Conservation (phyloP, 2,888 invertebrate genomes). For the Drosophila mettleri region DNA sequence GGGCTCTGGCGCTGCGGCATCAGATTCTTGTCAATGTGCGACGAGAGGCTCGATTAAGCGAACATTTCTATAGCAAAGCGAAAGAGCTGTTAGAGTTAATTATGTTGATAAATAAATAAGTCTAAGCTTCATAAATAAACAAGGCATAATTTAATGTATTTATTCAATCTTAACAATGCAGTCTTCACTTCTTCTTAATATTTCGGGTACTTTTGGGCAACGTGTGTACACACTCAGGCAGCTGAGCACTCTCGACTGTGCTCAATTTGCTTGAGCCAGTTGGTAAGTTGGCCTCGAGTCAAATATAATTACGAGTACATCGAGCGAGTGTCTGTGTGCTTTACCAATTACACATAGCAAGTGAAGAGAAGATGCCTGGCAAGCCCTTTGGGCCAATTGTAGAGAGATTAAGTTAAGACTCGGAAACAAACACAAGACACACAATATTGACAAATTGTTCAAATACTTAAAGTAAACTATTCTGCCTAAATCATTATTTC, state of each 20-base stretch:
- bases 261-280: slow-evolving; percentile 1
- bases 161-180: not conserved
- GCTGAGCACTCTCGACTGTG: not conserved
- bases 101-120: not conserved
- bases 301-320: slow-evolving; percentile 45
- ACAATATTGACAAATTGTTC: no score
- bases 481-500: no score
- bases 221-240: not conserved
- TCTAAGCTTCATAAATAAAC: not conserved
- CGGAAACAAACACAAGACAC: not conserved
- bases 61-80: not conserved
- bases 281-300: slow-evolving; percentile 13
- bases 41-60: slow-evolving; percentile 7
- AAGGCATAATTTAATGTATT: no score
- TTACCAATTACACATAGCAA: slow-evolving; percentile 43
- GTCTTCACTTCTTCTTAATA: not conserved
- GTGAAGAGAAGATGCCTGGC: not conserved
- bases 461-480: no score
- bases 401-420: not conserved
- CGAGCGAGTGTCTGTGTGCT: slow-evolving; percentile 36
- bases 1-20: no score
- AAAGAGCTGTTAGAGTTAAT: not conserved
- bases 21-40: slow-evolving; percentile 28
- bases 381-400: not conserved
- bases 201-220: not conserved